A percentile compares a stretch with the other conserved stretches of the same genome.
Evolutionary conservation across 1,140 invertebrate genomes (phyloP).

Genomic region (Aphidius gifuensis): DNA sequence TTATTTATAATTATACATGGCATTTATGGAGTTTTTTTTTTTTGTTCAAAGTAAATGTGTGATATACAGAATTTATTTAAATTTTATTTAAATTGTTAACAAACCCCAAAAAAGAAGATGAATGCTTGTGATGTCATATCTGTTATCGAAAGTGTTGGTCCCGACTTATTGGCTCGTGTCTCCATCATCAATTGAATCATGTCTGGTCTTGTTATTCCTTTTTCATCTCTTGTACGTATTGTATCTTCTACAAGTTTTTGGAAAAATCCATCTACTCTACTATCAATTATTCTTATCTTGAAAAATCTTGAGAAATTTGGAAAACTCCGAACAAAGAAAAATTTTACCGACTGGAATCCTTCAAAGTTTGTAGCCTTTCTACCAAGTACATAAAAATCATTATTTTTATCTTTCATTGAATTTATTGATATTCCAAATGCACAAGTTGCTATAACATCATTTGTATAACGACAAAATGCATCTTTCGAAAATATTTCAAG

Average conservation of each 20-base stretch:
- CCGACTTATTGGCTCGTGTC: neutral
- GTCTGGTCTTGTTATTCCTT: constrained; percentile 1
- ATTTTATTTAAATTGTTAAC: no score
- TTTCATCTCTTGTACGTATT: neutral
- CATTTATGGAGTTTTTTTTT: no score
- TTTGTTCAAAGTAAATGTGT: no score
- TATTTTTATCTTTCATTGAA: constrained; percentile 6
- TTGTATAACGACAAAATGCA: constrained; percentile 4
- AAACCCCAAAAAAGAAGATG: neutral
- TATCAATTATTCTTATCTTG: neutral
- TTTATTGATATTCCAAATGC: constrained; percentile 10
- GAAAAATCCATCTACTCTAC: constrained; percentile 1
- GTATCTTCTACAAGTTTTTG: neutral
- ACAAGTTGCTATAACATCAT: constrained; percentile 13
- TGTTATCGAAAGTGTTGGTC: constrained; percentile 20
- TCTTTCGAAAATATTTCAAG: neutral
- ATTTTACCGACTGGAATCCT: neutral
- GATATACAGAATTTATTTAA: no score
- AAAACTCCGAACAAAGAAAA: no score
- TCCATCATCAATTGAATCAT: constrained; percentile 6
- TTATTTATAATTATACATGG: no score
- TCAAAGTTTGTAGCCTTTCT: neutral
- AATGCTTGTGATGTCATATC: neutral
- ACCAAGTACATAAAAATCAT: constrained; percentile 11
- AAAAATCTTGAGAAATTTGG: no score